Conservation (phyloP, 2,888 invertebrate genomes). For the Metellina segmentata region DNA sequence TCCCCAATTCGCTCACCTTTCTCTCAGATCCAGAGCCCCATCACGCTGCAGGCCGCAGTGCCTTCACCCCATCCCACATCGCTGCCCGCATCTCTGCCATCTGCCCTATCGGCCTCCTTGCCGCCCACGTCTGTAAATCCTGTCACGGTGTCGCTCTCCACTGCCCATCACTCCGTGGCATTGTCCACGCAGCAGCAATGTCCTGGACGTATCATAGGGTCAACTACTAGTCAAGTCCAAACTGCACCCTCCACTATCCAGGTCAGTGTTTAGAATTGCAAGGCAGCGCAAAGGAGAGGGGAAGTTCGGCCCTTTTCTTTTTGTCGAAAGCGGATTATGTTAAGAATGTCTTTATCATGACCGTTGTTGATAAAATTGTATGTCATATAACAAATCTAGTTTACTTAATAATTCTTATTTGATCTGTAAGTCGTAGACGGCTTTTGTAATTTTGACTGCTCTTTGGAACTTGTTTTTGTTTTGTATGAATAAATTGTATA, state of each 20-base stretch:
- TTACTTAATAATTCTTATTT: too few relatives aligned
- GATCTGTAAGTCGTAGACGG: too few relatives aligned
- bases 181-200: constrained; percentile 31
- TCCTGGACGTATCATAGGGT: constrained; percentile 20
- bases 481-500: too few relatives aligned
- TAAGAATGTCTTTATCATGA: too few relatives aligned
- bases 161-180: constrained; percentile 30
- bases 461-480: too few relatives aligned
- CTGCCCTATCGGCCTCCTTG: constrained; percentile 6
- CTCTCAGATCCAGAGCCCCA: constrained; percentile 71
- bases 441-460: too few relatives aligned
- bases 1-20: constrained; percentile 59
- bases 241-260: constrained; percentile 63
- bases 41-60: constrained; percentile 52
- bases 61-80: constrained; percentile 56
- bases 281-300: too few relatives aligned
- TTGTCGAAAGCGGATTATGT: neutral
- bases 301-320: neutral
- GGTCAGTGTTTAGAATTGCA: neutral
- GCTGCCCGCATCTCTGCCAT: constrained; percentile 25
- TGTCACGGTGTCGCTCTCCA: constrained; percentile 38
- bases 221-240: constrained; percentile 43
- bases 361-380: too few relatives aligned
- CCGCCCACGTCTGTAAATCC: constrained; percentile 36
- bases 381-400: too few relatives aligned